Evolutionary conservation across 2,113 vertebrate genomes (phyloP).

Genomic region (Pholis gunnellus): DNA sequence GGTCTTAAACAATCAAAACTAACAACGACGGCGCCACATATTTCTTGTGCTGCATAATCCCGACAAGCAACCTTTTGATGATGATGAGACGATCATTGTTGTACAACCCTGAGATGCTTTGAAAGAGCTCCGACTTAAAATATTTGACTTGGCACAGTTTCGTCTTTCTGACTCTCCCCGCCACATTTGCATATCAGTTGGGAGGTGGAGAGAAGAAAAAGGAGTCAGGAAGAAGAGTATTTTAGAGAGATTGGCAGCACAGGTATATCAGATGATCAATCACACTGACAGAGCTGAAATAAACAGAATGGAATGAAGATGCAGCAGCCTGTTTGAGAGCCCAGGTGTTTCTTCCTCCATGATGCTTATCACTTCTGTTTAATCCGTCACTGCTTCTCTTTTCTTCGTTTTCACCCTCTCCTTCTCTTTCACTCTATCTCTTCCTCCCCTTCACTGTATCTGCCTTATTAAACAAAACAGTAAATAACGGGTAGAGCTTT

Average conservation of each 20-base stretch:
- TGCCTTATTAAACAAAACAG: background rate
- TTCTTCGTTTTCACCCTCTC: conserved; percentile 8
- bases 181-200: conserved; percentile 71
- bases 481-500: background rate
- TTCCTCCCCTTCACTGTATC: background rate
- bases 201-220: conserved; percentile 15
- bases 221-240: conserved; percentile 9
- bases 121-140: conserved; percentile 57
- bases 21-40: conserved; percentile 33
- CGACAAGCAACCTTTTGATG: conserved; percentile 55
- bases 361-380: conserved; percentile 66
- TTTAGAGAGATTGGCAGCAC: conserved; percentile 52
- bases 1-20: conserved; percentile 60
- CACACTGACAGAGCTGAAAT: conserved; percentile 71
- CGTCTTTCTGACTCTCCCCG: conserved; percentile 34
- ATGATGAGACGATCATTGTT: conserved; percentile 57
- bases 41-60: conserved; percentile 55
- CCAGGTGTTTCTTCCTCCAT: conserved; percentile 70
- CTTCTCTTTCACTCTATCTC: background rate
- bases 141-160: conserved; percentile 66
- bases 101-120: conserved; percentile 48
- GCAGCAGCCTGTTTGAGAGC: conserved; percentile 48
- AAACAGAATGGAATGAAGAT: conserved; percentile 67
- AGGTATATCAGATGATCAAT: conserved; percentile 72
- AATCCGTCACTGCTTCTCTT: conserved; percentile 49